Evolutionary conservation across 2,113 vertebrate species (phyloP).

Genomic region (Ranitomeya variabilis): DNA sequence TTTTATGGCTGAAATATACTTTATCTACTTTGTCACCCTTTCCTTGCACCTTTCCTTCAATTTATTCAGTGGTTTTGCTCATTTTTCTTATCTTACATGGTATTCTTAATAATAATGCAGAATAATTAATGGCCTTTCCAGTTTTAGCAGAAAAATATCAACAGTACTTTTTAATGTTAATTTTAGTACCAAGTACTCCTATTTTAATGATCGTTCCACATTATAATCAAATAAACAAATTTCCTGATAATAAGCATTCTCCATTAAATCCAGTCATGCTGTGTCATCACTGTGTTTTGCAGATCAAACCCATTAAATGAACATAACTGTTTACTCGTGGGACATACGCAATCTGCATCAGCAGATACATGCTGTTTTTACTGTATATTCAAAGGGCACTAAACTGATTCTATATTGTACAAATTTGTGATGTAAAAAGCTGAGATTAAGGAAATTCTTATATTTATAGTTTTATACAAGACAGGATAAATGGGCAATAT

Average conservation of each 20-base stretch:
- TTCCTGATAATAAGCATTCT: conserved; percentile 50
- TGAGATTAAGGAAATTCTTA: neutral
- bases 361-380: conserved; percentile 53
- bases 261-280: conserved; percentile 52
- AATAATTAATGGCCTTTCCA: neutral
- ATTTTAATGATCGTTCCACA: neutral
- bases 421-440: conserved; percentile 29
- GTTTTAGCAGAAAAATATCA: neutral
- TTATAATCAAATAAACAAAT: conserved; percentile 50
- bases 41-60: neutral
- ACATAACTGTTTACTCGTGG: conserved; percentile 56
- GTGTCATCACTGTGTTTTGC: conserved; percentile 54
- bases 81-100: neutral
- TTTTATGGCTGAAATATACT: neutral
- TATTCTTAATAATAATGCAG: neutral
- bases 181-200: neutral
- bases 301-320: conserved; percentile 56
- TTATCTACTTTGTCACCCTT: neutral
- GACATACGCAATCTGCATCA: conserved; percentile 50
- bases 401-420: neutral
- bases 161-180: neutral
- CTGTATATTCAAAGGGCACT: conserved; percentile 50
- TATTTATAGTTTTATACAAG: neutral
- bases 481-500: neutral
- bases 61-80: neutral